Base-by-base conservation (phyloP, 2,888 invertebrate genomes). In the Parnassius glacialis region DNA sequence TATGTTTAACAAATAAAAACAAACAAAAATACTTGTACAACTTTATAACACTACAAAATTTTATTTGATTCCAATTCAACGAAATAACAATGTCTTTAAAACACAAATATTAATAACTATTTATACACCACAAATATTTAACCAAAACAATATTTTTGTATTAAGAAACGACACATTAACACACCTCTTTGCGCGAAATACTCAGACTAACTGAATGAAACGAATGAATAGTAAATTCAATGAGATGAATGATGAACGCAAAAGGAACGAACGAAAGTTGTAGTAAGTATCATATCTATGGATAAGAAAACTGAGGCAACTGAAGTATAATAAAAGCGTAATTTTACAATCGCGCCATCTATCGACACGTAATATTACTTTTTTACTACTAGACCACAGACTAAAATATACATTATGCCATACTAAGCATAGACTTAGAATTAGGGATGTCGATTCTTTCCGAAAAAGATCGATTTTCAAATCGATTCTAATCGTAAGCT, bases 1-100 rank as follows among this genome's bases (percentile, higher is more conserved):
- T 84, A 83, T 83, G 78, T 80, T 81, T 81, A 71, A 83, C 80
- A 81, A 84, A 81, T 68, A 67, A 67, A 67, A 67, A 64, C 68
- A 68, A 64, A 65, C 67, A 68, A 64, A 67, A 67, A 64, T 25
- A 25, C 25, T 25, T 25, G 59, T 61, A 56, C 61, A 65, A 58
- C 64, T 62, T 59, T 52, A 20, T 56, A 47, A 25, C 63, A 63
- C 63, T 42, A 16, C 9, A 44, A 43, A 44, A 16, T 48, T 13
- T 13, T 9, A 13, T 48, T 48, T 48, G 47, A 12, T 7, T 2
- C 47, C 10, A 44, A 44, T 42, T 44, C 20, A n/a, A 10, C 3
- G 12, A 3, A 3, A 52, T 20, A 11, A 41, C 13, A 53, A 25
- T 16, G n/a, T 12, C 10, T 12, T 3, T 16, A 44, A 44, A 57